Evolutionary conservation across 2,888 invertebrate genomes (phyloP), one percentile per base, ranked within the genome.

Genomic region (Tubulanus polymorphus): DNA sequence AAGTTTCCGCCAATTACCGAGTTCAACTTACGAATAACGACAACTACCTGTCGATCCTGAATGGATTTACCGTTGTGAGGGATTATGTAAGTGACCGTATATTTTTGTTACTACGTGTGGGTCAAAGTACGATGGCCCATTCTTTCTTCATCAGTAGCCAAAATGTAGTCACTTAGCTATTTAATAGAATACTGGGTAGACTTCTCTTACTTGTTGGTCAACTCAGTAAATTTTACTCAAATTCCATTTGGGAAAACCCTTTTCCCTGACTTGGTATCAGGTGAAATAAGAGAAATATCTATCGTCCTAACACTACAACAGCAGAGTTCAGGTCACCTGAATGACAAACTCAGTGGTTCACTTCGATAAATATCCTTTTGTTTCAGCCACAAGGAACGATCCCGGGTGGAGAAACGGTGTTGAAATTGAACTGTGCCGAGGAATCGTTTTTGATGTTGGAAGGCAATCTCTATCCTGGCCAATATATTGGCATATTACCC

Each of bases 21-120:
- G 71, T 78, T 1, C 64, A 71, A 15, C 70, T 78, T 3, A 71
- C 75, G 57, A 78, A 77, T 66, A 73, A 74, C 65, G 64, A 72
- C 65, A 78, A 78, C 66, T 78, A 70, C 59, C 61, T 78, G 37
- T 63, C 70, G 3, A 63, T 78, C 23, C 61, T 64, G 10, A 68
- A 70, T 54, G 76, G 75, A 5, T 55, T 59, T 29, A 66, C 69
- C 5, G 35, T 61, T 1, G 26, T 78, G 3, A 61, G 69, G 6
- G 56, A 59, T 25, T 68, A 71, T 65, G 76, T 77, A 57, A 61
- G 70, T 60, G 25, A 12, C 1, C 15, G n/a, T 55, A 23, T 6
- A 27, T 8, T 10, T 10, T n/a, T 54, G n/a, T 5, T 10, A 10
- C 28, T n/a, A 18, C 23, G 1, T 8, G 10, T 30, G n/a, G 35